Evolutionary conservation across 2,113 vertebrate genomes (phyloP), one percentile per base, ranked within the genome.

Genomic region (Neogale vison): DNA sequence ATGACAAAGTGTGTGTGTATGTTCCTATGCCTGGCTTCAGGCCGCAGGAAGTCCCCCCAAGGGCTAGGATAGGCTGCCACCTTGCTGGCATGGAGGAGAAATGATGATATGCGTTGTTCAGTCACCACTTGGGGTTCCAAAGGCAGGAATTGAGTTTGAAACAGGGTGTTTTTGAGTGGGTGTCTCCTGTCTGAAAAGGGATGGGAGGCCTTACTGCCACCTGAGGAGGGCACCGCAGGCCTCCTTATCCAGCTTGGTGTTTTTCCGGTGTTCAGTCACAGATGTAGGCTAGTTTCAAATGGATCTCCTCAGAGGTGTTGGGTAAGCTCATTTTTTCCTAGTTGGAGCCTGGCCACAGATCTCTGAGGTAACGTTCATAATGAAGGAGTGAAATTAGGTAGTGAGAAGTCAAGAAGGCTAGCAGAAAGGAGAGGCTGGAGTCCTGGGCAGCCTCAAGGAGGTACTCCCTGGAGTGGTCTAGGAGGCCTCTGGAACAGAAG

Each of bases 291-390:
- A 57, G 84, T 96, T 96, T 98, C 93, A 97, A 0, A 93, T 96
- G 69, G 84, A 96, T 97, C 90, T 93, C 96, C 59, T 92, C 95
- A 95, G 93, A 93, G 86, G 90, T 96, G 77, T 97, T 97, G 88
- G 63, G 36, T 93, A 95, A 94, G 71, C 95, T 85, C 45, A 93
- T 96, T 95, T 96, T 67, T 97, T 96, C 59, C 88, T 95, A 97
- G 52, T 97, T 96, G 97, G 84, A 94, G 36, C 88, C 45, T 96
- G 94, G 76, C 86, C 90, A 95, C 77, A 86, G 92, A 74, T 94
- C 52, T 94, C 72, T 88, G 79, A 97, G 65, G 94, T 97, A 92
- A 77, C 69, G 92, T 95, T 74, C 50, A 31, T 76, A 39, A 26
- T 71, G 84, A 96, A 69, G 63, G 80, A 95, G 83, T 97, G 72